Evolutionary conservation across 37 sponge, comb jelly and placozoan species (phyloP).

Genomic region (Cladorhizidae sp.): DNA sequence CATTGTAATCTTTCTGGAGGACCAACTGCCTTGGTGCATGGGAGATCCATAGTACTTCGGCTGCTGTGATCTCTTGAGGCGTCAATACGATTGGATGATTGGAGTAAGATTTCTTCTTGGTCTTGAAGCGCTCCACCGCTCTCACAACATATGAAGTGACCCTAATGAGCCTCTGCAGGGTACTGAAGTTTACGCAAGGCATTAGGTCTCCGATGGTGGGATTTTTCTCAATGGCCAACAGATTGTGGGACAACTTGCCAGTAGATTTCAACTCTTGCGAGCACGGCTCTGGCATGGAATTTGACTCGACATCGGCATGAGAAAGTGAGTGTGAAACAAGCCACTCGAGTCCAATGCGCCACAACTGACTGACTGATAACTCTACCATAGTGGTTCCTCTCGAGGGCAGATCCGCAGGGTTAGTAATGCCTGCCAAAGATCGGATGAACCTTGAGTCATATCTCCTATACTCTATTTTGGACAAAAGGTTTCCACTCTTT

Average conservation of each 20-base stretch:
- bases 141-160: conserved; percentile 52
- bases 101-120: neutral
- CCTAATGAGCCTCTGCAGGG: conserved; percentile 36
- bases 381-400: conserved; percentile 31
- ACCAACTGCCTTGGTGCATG: conserved; percentile 22
- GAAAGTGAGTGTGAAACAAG: neutral
- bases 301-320: conserved; percentile 1
- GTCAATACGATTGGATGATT: conserved; percentile 12
- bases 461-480: conserved; percentile 31
- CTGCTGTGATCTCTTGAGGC: conserved; percentile 14
- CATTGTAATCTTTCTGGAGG: conserved; percentile 29
- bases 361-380: conserved; percentile 39
- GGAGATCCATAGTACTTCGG: conserved; percentile 33
- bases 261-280: conserved; percentile 18
- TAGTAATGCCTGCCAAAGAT: conserved; percentile 47
- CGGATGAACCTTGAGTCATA: conserved; percentile 25
- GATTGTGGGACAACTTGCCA: conserved; percentile 13
- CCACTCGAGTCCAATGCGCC: conserved; percentile 51
- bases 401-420: conserved; percentile 48
- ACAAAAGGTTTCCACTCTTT: conserved; percentile 59
- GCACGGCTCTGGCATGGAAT: conserved; percentile 29
- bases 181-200: conserved; percentile 17
- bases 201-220: conserved; percentile 20
- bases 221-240: neutral
- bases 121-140: conserved; percentile 34